phyloP scores from a whole-genome alignment of 2,113 vertebrate species.

The Tragelaphus imberbis region DNA sequence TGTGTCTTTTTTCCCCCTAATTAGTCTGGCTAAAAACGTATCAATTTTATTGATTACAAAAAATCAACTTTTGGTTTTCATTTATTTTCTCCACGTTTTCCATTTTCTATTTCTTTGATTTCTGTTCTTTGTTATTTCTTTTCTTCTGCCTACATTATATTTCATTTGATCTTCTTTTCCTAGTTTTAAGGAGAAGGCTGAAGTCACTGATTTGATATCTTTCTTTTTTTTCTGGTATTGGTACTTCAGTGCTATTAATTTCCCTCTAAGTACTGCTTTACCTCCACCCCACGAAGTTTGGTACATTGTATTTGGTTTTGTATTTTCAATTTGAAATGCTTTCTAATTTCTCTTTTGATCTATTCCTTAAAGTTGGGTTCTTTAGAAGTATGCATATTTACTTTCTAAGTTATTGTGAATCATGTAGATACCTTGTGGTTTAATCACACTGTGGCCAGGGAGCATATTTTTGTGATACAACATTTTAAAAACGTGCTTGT shows the following conservation, averaged over 20 bases:
- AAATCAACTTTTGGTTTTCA: background rate
- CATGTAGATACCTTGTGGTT: background rate
- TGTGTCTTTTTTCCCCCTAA: rapidly evolving
- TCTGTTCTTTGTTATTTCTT: background rate
- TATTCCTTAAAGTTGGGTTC: background rate
- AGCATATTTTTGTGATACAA: background rate
- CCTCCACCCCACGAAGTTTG: background rate
- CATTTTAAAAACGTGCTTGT: background rate
- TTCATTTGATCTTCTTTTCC: background rate
- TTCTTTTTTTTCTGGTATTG: background rate
- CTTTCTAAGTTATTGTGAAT: background rate
- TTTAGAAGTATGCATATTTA: background rate
- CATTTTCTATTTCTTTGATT: background rate
- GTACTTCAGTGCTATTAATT: background rate
- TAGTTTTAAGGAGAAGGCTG: background rate
- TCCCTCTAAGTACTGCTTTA: background rate
- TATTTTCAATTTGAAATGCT: background rate
- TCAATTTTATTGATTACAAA: background rate
- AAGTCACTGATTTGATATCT: background rate
- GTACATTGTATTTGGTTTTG: background rate
- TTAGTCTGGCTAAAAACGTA: background rate
- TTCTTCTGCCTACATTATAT: background rate
- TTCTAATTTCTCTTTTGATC: background rate
- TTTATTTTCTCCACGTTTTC: background rate
- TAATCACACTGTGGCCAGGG: background rate